Evolutionary conservation across 1,140 invertebrate genomes (phyloP), one percentile per base, ranked within the genome.

Genomic region (Dufourea novaeangliae): DNA sequence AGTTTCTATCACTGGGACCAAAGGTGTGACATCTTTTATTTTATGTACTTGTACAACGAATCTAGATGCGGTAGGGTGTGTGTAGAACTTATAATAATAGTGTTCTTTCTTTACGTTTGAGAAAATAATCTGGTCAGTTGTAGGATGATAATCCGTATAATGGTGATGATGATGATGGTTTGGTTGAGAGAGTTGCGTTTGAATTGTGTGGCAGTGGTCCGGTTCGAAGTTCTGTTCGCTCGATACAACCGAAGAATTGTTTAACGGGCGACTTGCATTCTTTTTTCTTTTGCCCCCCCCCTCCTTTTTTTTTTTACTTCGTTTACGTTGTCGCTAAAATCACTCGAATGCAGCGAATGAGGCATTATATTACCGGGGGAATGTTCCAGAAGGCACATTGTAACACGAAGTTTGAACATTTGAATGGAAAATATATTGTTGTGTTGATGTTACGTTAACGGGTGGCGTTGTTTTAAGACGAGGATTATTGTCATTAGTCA

Each of bases 1-100:
- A 89, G 90, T 90, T 91, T 91, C 89, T 91, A 90, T 90, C 84
- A 91, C 89, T 81, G 91, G 91, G 90, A 91, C 91, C 90, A 92
- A 92, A 91, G 91, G 89, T 91, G 89, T 91, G 89, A 88, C 83
- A 85, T 83, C 79, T 85, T 79, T 88, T 89, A 88, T 87, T 90
- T 85, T 88, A 89, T 78, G 56, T 76, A 83, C 74, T n/a, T 73
- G 80, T 86, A 86, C 83, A 88, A 89, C 79, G 80, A 88, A 88
- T 84, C 81, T 81, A 82, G 29, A 64, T 83, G 57, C 80, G 80
- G 63, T 83, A 71, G 50, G 66, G 74, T 81, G 52, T 63, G 70
- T 57, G 50, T 57, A 29, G 66, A 73, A 86, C 44, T 64, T 52
- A 20, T 57, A 66, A 68, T 57, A 34, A 64, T 69, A 67, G 64